Evolutionary conservation across 1,140 invertebrate genomes (phyloP).

Genomic region (Megalopta genalis): DNA sequence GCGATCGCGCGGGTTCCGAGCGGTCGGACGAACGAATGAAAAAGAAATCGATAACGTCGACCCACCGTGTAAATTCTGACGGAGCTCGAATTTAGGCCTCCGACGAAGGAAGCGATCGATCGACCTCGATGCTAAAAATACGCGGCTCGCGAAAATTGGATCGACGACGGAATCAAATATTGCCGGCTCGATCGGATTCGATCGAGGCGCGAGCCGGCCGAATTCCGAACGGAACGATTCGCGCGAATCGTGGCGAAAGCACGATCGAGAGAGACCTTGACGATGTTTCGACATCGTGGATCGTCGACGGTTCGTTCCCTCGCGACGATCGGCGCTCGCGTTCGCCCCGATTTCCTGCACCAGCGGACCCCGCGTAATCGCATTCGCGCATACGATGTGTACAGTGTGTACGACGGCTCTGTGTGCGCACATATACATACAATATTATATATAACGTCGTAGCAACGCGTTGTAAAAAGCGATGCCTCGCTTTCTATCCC

Average conservation of each 20-base stretch:
- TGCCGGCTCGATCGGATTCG: not conserved
- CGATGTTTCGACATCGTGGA: not conserved
- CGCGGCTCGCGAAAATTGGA: too few species aligned
- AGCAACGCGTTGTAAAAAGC: constrained; percentile 52
- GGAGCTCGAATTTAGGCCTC: too few species aligned
- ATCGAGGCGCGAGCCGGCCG: not conserved
- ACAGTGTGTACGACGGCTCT: constrained; percentile 14
- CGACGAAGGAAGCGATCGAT: too few species aligned
- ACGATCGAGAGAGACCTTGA: too few species aligned
- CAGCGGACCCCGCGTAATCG: too few species aligned
- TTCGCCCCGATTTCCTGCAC: too few species aligned
- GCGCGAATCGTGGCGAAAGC: not conserved
- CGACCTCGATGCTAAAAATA: too few species aligned
- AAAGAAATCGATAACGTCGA: not conserved
- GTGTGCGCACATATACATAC: constrained; percentile 24
- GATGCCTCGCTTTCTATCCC: constrained; percentile 37
- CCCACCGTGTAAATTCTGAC: not conserved
- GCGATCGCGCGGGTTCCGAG: too few species aligned
- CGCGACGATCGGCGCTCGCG: constrained; percentile 14
- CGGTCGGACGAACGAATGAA: too few species aligned
- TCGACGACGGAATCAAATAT: too few species aligned
- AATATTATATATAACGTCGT: constrained; percentile 20
- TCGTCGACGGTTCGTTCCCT: not conserved
- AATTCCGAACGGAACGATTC: not conserved
- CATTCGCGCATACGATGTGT: constrained; percentile 1